Percentiles rank a stretch among this genome's conserved stretches.
Evolutionary conservation across 2,888 invertebrate species (phyloP).

Genomic region (Acleris laterana): DNA sequence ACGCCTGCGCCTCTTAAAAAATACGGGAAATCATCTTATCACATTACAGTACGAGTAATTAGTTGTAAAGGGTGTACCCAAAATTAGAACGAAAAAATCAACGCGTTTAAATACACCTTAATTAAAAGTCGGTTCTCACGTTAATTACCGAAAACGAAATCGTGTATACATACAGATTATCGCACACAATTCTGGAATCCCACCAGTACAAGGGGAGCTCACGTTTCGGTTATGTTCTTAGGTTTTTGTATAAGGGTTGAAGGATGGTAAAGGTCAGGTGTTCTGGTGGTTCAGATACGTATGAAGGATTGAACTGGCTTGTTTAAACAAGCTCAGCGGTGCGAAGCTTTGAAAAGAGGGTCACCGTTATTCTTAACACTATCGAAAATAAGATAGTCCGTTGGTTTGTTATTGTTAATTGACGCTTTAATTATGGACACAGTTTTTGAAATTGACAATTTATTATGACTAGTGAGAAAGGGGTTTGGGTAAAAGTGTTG

Average conservation of each 20-base stretch:
- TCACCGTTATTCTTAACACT: constrained; percentile 15
- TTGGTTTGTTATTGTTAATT: too few species aligned
- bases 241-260: not conserved
- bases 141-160: constrained; percentile 24
- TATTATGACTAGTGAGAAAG: too few species aligned
- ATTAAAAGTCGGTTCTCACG: constrained; percentile 30
- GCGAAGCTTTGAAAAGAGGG: constrained; percentile 39
- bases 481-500: too few species aligned
- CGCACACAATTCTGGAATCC: constrained; percentile 27
- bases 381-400: too few species aligned
- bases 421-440: too few species aligned
- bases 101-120: constrained; percentile 12
- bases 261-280: constrained; percentile 1
- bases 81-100: constrained; percentile 1
- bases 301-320: constrained; percentile 26
- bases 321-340: constrained; percentile 36
- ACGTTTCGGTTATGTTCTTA: not conserved
- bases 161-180: constrained; percentile 23
- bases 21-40: too few species aligned
- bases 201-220: constrained; percentile 5
- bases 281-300: constrained; percentile 13
- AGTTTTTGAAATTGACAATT: too few species aligned
- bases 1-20: too few species aligned
- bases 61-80: not conserved
- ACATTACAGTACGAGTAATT: too few species aligned